Percentiles rank a stretch among this genome's conserved stretches.
phyloP scores from a whole-genome alignment of 1,140 invertebrate genomes.

The Saxidomus purpurata region DNA sequence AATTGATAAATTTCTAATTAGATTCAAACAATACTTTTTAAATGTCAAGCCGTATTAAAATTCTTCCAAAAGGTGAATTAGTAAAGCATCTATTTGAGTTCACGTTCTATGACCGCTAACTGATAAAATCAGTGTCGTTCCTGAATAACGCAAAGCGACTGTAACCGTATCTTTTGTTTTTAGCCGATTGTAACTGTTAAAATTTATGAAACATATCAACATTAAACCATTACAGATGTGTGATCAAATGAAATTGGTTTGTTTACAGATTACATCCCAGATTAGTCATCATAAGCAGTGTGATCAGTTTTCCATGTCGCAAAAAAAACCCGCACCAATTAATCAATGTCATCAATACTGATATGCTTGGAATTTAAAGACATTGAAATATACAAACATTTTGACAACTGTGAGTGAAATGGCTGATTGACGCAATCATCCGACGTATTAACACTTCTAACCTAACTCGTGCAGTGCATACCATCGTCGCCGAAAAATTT shows the following conservation, averaged over 20 bases:
- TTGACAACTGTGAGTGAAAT: slow-evolving; percentile 25
- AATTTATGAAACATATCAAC: slow-evolving; percentile 41
- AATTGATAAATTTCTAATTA: slow-evolving; percentile 63
- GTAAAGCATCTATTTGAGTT: slow-evolving; percentile 5
- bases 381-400: slow-evolving; percentile 14
- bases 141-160: slow-evolving; percentile 33
- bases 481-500: neutral
- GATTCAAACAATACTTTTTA: slow-evolving; percentile 20
- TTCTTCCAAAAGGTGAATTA: slow-evolving; percentile 28
- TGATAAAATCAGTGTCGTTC: slow-evolving; percentile 50
- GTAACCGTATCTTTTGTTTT: slow-evolving; percentile 54
- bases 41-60: slow-evolving; percentile 23
- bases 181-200: slow-evolving; percentile 39
- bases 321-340: slow-evolving; percentile 3
- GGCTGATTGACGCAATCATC: slow-evolving; percentile 21
- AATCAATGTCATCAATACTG: slow-evolving; percentile 54
- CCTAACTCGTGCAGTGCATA: neutral
- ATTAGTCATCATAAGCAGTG: slow-evolving; percentile 34
- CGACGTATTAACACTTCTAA: neutral
- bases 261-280: slow-evolving; percentile 44
- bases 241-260: slow-evolving; percentile 26
- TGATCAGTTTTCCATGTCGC: neutral
- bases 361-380: slow-evolving; percentile 51
- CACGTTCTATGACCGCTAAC: neutral
- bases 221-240: slow-evolving; percentile 5